Evolutionary conservation across 2,113 vertebrate species (phyloP).

Genomic region (Colinus virginianus): DNA sequence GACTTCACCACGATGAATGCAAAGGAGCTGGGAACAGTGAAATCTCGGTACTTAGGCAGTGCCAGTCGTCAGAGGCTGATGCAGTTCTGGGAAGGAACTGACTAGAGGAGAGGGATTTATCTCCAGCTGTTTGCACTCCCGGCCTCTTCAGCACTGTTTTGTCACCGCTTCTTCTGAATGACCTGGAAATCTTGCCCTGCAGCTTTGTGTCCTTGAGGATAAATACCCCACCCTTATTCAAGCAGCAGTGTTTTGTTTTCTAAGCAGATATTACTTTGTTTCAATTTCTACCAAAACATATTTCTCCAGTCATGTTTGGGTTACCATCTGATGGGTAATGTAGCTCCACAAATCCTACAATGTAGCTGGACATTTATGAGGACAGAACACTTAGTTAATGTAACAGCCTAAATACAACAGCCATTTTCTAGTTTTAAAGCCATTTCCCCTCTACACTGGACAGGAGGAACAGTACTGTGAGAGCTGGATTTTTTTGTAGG

Average conservation of each 20-base stretch:
- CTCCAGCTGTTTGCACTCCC: not conserved
- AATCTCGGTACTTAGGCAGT: not conserved
- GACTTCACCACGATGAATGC: not conserved
- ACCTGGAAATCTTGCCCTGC: not conserved
- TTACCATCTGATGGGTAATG: not conserved
- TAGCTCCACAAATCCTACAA: not conserved
- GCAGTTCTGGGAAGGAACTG: not conserved
- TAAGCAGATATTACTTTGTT: not conserved
- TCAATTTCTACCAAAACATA: not conserved
- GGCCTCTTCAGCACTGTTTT: not conserved
- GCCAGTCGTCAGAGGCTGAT: not conserved
- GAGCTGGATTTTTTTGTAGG: not conserved
- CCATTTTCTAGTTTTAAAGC: not conserved
- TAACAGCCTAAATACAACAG: not conserved
- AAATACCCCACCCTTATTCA: not conserved
- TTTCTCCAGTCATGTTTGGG: not conserved
- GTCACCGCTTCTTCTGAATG: not conserved
- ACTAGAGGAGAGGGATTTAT: not conserved
- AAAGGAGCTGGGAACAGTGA: not conserved
- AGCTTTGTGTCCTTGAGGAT: not conserved
- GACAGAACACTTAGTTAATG: not conserved
- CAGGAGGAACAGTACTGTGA: not conserved
- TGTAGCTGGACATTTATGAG: not conserved
- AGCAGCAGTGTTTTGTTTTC: not conserved
- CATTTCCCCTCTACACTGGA: not conserved